phyloP scores from a whole-genome alignment of 2,797 vertebrate genomes.

The Basileuterus tristriatus region DNA sequence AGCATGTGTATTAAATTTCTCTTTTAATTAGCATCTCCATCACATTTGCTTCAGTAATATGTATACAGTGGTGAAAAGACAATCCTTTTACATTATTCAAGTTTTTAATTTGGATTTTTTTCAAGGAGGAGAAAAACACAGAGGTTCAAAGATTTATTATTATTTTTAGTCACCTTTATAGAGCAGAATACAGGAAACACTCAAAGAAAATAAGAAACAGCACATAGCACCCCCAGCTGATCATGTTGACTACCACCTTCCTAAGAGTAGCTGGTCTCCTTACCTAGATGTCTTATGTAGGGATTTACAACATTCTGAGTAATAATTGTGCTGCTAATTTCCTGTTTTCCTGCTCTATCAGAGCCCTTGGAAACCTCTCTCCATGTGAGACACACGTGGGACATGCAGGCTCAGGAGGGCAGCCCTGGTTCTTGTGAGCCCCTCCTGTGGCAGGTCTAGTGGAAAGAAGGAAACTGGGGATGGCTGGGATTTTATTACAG shows the following conservation, averaged over 20 bases:
- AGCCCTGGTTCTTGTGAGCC: not conserved
- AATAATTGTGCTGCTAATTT: not conserved
- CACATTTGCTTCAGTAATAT: not conserved
- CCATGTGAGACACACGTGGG: rapidly evolving
- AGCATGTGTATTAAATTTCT: not conserved
- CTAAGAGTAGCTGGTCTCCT: not conserved
- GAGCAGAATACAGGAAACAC: not conserved
- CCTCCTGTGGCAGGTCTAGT: not conserved
- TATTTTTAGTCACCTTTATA: not conserved
- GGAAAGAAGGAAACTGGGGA: not conserved
- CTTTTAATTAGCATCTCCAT: not conserved
- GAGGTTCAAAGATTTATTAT: not conserved
- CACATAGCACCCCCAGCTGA: rapidly evolving
- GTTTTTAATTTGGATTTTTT: not conserved
- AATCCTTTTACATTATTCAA: not conserved
- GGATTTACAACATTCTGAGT: not conserved
- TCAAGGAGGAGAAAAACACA: not conserved
- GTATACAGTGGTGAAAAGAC: not conserved
- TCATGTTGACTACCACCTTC: not conserved
- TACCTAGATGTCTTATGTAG: rapidly evolving
- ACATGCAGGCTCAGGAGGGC: rapidly evolving
- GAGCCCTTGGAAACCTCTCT: not conserved
- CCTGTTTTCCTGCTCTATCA: not conserved
- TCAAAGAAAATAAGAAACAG: not conserved
- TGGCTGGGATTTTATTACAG: not conserved